These are phyloP conservation scores for Okapia johnstoni DNA, from an alignment of 2,113 vertebrate species.

Conservation along the genomic window DNA sequence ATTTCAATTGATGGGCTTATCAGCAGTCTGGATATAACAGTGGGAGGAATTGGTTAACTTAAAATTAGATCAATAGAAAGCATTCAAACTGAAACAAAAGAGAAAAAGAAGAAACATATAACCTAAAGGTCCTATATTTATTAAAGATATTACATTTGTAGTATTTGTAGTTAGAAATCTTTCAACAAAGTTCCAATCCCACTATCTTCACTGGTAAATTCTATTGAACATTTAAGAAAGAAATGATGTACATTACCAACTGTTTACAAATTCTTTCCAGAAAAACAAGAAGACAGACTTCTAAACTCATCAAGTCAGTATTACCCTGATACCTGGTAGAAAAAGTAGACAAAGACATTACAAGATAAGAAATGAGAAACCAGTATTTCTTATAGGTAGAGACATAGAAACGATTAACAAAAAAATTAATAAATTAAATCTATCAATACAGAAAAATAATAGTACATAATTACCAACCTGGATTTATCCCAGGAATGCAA, in stretches of 20 bases:
- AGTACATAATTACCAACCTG: neutral
- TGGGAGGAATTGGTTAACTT: neutral
- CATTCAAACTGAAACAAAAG: neutral
- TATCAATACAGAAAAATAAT: neutral
- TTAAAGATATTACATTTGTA: neutral
- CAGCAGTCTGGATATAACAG: neutral
- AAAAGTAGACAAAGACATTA: neutral
- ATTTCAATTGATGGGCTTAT: neutral
- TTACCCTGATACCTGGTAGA: neutral
- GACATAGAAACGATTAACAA: neutral
- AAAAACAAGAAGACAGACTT: neutral
- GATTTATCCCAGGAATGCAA: neutral
- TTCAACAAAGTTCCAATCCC: neutral
- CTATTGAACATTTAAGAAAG: neutral
- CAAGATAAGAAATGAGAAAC: neutral
- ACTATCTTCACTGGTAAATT: neutral
- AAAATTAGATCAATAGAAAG: neutral
- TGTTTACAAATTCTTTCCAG: neutral
- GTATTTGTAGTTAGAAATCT: neutral
- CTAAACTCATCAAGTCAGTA: neutral
- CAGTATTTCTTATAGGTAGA: neutral
- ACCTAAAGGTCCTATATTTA: neutral
- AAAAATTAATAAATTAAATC: neutral
- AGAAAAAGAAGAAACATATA: neutral
- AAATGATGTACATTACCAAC: neutral